phyloP scores from a whole-genome alignment of 2,888 invertebrate species.

The Rhingia campestris region DNA sequence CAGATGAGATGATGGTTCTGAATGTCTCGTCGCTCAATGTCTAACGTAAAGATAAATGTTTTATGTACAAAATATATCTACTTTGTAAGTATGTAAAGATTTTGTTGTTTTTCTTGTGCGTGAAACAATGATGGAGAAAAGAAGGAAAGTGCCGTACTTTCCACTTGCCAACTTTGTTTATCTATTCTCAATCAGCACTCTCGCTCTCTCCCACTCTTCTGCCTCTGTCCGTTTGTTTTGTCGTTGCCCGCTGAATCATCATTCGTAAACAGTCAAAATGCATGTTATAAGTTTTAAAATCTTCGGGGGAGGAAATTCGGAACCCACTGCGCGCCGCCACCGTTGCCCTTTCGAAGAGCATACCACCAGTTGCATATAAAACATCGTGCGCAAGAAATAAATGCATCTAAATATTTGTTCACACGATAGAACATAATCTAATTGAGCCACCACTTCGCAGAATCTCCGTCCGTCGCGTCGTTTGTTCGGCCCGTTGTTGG shows the following conservation, averaged over 20 bases:
- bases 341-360: background rate
- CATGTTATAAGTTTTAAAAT: background rate
- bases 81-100: background rate
- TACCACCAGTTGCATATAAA: constrained; percentile 23
- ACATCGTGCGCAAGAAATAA: background rate
- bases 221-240: background rate
- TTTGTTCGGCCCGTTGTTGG: constrained; percentile 13
- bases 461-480: background rate
- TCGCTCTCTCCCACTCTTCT: background rate
- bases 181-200: constrained; percentile 34
- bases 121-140: constrained; percentile 20
- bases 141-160: constrained; percentile 46
- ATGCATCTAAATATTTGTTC: background rate
- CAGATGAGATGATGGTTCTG: background rate
- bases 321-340: background rate
- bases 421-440: constrained; percentile 1
- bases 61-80: background rate
- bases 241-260: background rate
- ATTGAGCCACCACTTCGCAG: constrained; percentile 4
- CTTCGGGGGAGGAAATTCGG: constrained; percentile 1
- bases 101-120: constrained; percentile 5
- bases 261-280: background rate
- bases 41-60: background rate
- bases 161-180: constrained; percentile 38
- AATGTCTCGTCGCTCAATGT: background rate